Percentiles rank a stretch among this genome's conserved stretches.
Evolutionary conservation across 2,888 invertebrate genomes (phyloP).

Genomic region (Hyles lineata): DNA sequence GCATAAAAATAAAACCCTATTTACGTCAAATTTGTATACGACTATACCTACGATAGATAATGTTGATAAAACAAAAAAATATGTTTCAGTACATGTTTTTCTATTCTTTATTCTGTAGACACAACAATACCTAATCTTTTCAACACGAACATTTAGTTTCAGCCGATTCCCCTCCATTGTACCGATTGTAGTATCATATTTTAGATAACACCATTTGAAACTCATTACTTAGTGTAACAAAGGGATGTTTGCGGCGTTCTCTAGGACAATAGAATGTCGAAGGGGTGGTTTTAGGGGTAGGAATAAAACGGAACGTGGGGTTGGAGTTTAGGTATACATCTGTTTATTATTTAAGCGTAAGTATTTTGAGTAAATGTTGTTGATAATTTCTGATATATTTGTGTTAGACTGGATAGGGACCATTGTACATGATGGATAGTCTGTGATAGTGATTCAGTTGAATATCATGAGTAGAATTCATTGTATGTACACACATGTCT

Average conservation of each 20-base stretch:
- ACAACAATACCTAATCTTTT: slow-evolving; percentile 9
- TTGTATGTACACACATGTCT: too few species aligned
- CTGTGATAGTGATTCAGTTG: too few species aligned
- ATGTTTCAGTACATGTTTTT: too few species aligned
- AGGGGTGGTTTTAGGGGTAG: slow-evolving; percentile 4
- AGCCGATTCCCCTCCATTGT: slow-evolving; percentile 4
- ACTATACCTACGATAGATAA: too few species aligned
- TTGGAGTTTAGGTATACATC: background rate
- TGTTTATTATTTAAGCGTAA: background rate
- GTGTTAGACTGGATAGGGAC: too few species aligned
- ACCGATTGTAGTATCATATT: slow-evolving; percentile 2
- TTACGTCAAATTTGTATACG: too few species aligned
- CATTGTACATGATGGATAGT: too few species aligned
- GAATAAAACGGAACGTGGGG: background rate
- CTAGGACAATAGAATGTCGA: background rate
- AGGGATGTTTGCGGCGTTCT: background rate
- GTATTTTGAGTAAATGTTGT: background rate
- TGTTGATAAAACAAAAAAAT: too few species aligned
- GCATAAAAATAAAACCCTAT: too few species aligned
- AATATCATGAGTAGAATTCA: too few species aligned
- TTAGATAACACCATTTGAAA: slow-evolving; percentile 18
- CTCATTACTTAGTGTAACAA: slow-evolving; percentile 24
- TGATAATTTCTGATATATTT: too few species aligned
- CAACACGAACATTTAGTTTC: slow-evolving; percentile 1
- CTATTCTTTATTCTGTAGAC: too few species aligned